Conservation (phyloP, 2,113 vertebrate genomes). For the Cavia porcellus region DNA sequence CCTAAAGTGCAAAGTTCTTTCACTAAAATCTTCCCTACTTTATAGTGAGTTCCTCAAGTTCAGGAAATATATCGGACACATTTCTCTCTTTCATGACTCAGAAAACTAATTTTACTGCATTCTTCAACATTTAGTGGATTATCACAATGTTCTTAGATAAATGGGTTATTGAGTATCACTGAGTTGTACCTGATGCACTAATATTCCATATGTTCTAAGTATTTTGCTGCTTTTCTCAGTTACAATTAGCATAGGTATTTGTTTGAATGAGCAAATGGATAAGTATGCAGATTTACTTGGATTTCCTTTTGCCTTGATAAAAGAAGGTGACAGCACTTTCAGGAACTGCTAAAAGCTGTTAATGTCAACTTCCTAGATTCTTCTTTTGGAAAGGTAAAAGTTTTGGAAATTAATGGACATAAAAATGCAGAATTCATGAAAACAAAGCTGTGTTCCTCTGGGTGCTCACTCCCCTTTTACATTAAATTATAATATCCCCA, state of each 20-base stretch:
- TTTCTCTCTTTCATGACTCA: background rate
- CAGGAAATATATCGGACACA: background rate
- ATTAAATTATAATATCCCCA: background rate
- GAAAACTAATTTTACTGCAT: background rate
- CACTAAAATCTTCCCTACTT: background rate
- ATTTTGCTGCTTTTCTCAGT: background rate
- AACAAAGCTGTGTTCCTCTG: background rate
- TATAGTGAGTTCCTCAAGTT: background rate
- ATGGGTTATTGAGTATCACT: background rate
- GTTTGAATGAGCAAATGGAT: background rate
- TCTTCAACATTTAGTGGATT: background rate
- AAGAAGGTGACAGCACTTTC: background rate
- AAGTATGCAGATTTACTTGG: fast-evolving
- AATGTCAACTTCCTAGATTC: background rate
- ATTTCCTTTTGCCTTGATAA: background rate
- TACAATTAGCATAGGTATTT: background rate
- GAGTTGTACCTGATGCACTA: background rate
- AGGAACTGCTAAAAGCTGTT: background rate
- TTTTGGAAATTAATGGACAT: background rate
- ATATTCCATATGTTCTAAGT: background rate
- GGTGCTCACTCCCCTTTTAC: background rate
- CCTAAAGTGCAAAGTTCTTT: background rate
- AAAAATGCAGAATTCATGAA: background rate
- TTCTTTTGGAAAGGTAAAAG: background rate
- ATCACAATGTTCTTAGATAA: background rate